These are phyloP conservation scores for Chaenogobius annularis DNA, from an alignment of 2,113 vertebrate species.

Conservation along the genomic window DNA sequence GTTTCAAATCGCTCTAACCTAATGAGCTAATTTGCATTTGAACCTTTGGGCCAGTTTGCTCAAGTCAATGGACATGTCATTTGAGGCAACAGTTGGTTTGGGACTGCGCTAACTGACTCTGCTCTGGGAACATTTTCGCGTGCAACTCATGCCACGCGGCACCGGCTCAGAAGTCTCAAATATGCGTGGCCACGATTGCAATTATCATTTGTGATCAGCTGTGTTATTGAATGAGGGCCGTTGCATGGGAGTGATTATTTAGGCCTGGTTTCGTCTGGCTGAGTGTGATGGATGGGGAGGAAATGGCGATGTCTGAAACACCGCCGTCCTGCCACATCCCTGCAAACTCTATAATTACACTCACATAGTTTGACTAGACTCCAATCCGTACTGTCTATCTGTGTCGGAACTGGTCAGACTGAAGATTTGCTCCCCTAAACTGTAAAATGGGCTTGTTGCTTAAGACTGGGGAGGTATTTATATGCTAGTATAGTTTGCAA, in stretches of 20 bases:
- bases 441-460: background rate
- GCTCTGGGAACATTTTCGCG: constrained; percentile 33
- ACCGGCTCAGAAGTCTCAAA: constrained; percentile 53
- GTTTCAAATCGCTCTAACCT: constrained; percentile 47
- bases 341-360: constrained; percentile 71
- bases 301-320: constrained; percentile 74
- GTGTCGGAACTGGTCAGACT: constrained; percentile 18
- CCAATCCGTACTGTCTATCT: constrained; percentile 34
- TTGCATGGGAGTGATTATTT: constrained; percentile 74
- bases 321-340: constrained; percentile 65
- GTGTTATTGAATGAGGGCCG: constrained; percentile 70
- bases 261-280: constrained; percentile 69
- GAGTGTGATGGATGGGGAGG: constrained; percentile 75
- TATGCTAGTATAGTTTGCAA: background rate
- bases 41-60: constrained; percentile 49
- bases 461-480: background rate
- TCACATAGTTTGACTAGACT: constrained; percentile 59
- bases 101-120: constrained; percentile 23
- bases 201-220: constrained; percentile 78
- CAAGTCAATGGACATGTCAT: constrained; percentile 41
- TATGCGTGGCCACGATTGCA: constrained; percentile 74
- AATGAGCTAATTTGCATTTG: constrained; percentile 66
- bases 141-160: constrained; percentile 13
- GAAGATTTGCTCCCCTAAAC: constrained; percentile 13
- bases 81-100: constrained; percentile 35